Evolutionary conservation across 2,113 vertebrate species (phyloP), one percentile per base, ranked within the genome.

Genomic region (Benitochromis conjunctus): DNA sequence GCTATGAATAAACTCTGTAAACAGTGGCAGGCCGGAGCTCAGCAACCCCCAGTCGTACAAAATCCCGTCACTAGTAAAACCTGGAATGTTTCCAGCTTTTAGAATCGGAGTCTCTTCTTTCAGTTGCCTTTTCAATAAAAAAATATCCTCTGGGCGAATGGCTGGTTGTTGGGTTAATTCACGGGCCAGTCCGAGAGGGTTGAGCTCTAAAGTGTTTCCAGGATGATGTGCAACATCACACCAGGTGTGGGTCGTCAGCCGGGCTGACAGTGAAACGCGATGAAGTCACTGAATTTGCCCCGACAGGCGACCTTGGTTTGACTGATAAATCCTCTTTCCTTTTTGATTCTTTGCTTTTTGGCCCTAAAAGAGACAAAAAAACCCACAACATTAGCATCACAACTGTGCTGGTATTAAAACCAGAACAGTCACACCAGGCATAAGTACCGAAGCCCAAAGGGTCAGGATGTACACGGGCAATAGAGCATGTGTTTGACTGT

Each of bases 211-310:
- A 86, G 19, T 84, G 84, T 88, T 88, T 85, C 81, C 76, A 53
- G 31, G 74, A 83, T 71, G 89, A 62, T 29, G 12, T 79, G 12
- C 31, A 18, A 76, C 85, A 29, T 96, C 95, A 96, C 93, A 93
- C 95, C 88, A 94, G 87, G 88, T 96, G 96, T 41, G 97, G 97
- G 91, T 98, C 98, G 29, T 97, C 94, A 79, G 97, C 98, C 46
- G 97, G 97, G 86, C 97, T 98, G 94, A 98, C 97, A 26, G 97
- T 98, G 94, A 98, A 98, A 91, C 98, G 97, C 3, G 98, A 98
- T 90, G 97, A 96, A 83, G 96, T 95, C 94, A 97, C 92, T 12
- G 95, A 89, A 82, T 90, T 94, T 83, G 95, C 80, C 80, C 95
- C 95, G 3, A 93, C 89, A 38, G 92, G 84, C 41, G 93, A 94